phyloP scores from a whole-genome alignment of 2,888 invertebrate genomes.

The Timema cristinae region DNA sequence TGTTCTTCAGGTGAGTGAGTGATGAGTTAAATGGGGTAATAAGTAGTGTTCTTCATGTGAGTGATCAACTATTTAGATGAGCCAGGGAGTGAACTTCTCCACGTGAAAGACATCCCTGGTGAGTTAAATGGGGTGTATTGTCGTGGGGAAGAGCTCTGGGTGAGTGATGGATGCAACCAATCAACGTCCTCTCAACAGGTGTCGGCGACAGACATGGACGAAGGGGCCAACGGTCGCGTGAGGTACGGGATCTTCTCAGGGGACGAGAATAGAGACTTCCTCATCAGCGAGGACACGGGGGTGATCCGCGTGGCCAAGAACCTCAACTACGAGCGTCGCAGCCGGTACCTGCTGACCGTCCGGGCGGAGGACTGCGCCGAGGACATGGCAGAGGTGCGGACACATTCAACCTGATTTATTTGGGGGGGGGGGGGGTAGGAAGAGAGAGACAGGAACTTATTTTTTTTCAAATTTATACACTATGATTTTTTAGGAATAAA shows the following conservation, averaged over 20 bases:
- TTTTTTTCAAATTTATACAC: no score
- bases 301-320: constrained; percentile 88
- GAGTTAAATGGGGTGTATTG: no score
- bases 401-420: constrained; percentile 45
- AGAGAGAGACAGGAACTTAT: constrained; percentile 48
- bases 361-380: constrained; percentile 84
- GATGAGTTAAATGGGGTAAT: no score
- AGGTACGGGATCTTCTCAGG: constrained; percentile 86
- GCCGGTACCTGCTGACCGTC: constrained; percentile 76
- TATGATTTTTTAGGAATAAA: no score
- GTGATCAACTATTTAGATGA: no score
- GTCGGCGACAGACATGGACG: constrained; percentile 84
- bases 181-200: constrained; percentile 51
- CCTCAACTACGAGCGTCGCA: constrained; percentile 87
- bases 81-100: no score
- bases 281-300: constrained; percentile 88
- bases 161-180: no score
- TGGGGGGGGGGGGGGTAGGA: constrained; percentile 5
- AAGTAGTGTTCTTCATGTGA: no score
- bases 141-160: no score
- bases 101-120: no score
- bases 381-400: constrained; percentile 50
- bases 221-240: constrained; percentile 85
- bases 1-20: constrained; percentile 66
- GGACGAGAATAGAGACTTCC: constrained; percentile 86